A percentile compares a stretch with the other conserved stretches of the same genome.
Evolutionary conservation across 2,113 vertebrate genomes (phyloP).

Genomic region (Zeus faber): DNA sequence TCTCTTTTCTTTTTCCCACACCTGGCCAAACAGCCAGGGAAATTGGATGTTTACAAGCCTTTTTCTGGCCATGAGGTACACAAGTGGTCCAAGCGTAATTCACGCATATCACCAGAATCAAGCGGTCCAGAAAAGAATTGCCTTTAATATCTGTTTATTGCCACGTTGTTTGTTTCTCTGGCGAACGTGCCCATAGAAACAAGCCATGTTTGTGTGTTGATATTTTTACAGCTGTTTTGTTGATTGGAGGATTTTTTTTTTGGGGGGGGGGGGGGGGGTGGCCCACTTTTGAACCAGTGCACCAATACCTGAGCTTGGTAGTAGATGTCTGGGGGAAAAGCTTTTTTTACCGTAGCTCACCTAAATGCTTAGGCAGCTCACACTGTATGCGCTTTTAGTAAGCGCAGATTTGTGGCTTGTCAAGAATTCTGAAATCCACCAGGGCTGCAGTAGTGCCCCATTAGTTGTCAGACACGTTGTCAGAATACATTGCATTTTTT

Average conservation of each 20-base stretch:
- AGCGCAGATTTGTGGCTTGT: conserved; percentile 48
- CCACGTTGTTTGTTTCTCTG: conserved; percentile 29
- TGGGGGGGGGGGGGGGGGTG: conserved; percentile 4
- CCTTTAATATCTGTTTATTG: conserved; percentile 43
- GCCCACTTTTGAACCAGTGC: conserved; percentile 17
- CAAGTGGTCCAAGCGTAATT: conserved; percentile 18
- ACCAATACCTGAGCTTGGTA: conserved; percentile 28
- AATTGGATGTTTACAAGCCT: conserved; percentile 17
- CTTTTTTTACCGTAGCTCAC: conserved; percentile 18
- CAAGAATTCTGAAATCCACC: conserved; percentile 37
- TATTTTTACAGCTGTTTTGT: conserved; percentile 56
- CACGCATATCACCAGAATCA: conserved; percentile 16
- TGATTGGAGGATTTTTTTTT: conserved; percentile 31
- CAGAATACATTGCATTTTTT: conserved; percentile 31
- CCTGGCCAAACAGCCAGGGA: background rate
- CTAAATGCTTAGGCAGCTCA: conserved; percentile 13
- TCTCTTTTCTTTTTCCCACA: conserved; percentile 1
- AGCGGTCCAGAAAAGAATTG: conserved; percentile 18
- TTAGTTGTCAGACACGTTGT: conserved; percentile 39
- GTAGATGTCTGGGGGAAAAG: conserved; percentile 32
- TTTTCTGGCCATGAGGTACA: conserved; percentile 23
- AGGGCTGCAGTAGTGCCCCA: conserved; percentile 27
- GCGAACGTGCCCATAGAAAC: conserved; percentile 25
- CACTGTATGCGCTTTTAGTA: conserved; percentile 17
- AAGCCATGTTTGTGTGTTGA: conserved; percentile 8